These are phyloP conservation scores for Palythoa heliodiscus DNA, from an alignment of 92 coral and sea anemone species.

Conservation along the genomic window DNA sequence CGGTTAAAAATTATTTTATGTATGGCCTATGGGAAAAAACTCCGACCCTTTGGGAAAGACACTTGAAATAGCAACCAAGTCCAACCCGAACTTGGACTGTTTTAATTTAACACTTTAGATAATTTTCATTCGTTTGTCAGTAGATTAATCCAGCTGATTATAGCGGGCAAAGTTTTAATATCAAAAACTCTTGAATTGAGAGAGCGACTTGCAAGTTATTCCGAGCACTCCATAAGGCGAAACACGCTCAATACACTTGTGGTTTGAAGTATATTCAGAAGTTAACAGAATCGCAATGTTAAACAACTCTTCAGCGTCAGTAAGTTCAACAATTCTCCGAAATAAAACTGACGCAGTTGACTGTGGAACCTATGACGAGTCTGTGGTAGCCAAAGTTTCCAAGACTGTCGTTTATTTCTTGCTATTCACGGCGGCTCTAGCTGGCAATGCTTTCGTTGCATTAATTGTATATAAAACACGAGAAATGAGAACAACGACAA, in stretches of 20 bases:
- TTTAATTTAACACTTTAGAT: neutral
- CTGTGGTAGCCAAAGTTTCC: slow-evolving; percentile 20
- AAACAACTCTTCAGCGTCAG: neutral
- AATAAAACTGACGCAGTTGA: neutral
- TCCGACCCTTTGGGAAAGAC: neutral
- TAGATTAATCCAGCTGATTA: slow-evolving; percentile 6
- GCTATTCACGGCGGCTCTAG: slow-evolving; percentile 15
- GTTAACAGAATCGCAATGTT: neutral
- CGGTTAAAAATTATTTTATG: neutral
- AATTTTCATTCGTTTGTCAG: slow-evolving; percentile 36
- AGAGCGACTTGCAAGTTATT: neutral
- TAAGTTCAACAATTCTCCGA: neutral
- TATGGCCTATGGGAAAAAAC: neutral
- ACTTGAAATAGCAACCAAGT: neutral
- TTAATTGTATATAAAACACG: slow-evolving; percentile 25
- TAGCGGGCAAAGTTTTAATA: slow-evolving; percentile 17
- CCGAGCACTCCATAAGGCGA: neutral
- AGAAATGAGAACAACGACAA: slow-evolving; percentile 31
- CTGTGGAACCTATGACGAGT: slow-evolving; percentile 16
- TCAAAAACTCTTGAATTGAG: slow-evolving; percentile 8
- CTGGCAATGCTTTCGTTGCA: slow-evolving; percentile 20
- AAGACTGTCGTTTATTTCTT: slow-evolving; percentile 19
- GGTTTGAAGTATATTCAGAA: slow-evolving; percentile 1
- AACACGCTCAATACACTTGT: neutral
- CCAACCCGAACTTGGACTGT: neutral